These are phyloP conservation scores for Anomalospiza imberbis DNA, from an alignment of 2,797 vertebrate species.

Conservation along the genomic window DNA sequence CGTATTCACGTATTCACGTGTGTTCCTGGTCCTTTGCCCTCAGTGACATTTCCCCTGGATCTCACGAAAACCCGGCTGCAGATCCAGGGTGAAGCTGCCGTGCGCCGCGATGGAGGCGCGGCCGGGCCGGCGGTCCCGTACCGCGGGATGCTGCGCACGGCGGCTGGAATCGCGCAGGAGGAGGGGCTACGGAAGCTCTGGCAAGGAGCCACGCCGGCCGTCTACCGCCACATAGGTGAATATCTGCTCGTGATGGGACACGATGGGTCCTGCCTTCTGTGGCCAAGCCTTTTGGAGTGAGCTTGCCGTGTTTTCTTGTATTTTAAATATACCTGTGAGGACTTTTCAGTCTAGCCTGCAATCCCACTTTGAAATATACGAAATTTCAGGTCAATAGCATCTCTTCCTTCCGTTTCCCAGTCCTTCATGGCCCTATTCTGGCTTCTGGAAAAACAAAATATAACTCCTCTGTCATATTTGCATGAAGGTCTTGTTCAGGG, in stretches of 20 bases:
- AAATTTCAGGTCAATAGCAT: neutral
- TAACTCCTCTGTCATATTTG: neutral
- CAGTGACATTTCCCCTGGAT: slow-evolving; percentile 87
- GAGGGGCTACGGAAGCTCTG: slow-evolving; percentile 82
- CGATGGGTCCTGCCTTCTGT: neutral
- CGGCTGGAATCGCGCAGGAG: slow-evolving; percentile 77
- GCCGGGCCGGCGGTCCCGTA: slow-evolving; percentile 20
- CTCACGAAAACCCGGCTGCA: slow-evolving; percentile 87
- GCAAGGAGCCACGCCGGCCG: slow-evolving; percentile 82
- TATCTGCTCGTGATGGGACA: neutral
- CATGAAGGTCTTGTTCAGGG: neutral
- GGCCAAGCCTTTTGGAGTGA: neutral
- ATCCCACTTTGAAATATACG: neutral
- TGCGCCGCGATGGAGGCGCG: neutral
- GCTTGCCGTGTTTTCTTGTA: neutral
- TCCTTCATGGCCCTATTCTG: neutral
- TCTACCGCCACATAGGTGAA: slow-evolving; percentile 85
- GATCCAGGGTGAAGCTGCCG: slow-evolving; percentile 81
- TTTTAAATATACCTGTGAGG: neutral
- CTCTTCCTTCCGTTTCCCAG: neutral
- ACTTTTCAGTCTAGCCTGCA: neutral
- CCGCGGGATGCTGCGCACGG: slow-evolving; percentile 80
- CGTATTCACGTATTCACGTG: neutral
- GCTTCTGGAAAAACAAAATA: neutral
- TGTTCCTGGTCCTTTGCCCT: neutral